A percentile compares a stretch with the other conserved stretches of the same genome.
Evolutionary conservation across 2,113 vertebrate genomes (phyloP).

Genomic region (Sterrhoptilus dennistouni): DNA sequence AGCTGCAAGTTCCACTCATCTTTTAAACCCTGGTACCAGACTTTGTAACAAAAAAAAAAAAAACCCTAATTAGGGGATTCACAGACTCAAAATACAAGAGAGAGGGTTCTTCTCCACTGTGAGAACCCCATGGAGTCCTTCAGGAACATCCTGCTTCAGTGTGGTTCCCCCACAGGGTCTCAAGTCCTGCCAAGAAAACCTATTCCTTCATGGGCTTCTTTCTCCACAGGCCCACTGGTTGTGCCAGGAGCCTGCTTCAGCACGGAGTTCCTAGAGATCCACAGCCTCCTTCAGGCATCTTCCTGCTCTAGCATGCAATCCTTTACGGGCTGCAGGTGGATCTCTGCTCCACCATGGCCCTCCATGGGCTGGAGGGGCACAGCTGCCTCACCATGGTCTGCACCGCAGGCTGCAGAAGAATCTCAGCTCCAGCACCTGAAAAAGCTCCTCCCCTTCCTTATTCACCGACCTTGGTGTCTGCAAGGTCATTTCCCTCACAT

Average conservation of each 20-base stretch:
- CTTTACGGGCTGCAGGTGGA: no score
- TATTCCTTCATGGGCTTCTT: not conserved
- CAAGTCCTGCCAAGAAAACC: not conserved
- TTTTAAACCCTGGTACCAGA: no score
- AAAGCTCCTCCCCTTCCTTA: not conserved
- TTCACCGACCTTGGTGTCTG: not conserved
- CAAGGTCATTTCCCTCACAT: accelerated
- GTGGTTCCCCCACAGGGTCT: accelerated
- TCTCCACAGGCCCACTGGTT: not conserved
- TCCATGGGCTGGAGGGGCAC: not conserved
- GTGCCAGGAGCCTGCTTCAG: not conserved
- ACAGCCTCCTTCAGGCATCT: not conserved
- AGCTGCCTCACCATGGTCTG: not conserved
- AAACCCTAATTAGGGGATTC: no score
- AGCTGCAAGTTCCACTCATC: no score
- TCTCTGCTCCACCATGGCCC: not conserved
- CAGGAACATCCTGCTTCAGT: not conserved
- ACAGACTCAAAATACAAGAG: no score
- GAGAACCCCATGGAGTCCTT: not conserved
- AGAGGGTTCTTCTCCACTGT: no score
- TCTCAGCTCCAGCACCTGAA: not conserved
- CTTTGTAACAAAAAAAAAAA: no score
- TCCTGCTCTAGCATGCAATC: not conserved
- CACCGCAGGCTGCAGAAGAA: not conserved
- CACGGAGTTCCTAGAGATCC: not conserved